These are phyloP conservation scores for Circaetus gallicus DNA, from an alignment of 2,113 vertebrate species.

Conservation along the genomic window DNA sequence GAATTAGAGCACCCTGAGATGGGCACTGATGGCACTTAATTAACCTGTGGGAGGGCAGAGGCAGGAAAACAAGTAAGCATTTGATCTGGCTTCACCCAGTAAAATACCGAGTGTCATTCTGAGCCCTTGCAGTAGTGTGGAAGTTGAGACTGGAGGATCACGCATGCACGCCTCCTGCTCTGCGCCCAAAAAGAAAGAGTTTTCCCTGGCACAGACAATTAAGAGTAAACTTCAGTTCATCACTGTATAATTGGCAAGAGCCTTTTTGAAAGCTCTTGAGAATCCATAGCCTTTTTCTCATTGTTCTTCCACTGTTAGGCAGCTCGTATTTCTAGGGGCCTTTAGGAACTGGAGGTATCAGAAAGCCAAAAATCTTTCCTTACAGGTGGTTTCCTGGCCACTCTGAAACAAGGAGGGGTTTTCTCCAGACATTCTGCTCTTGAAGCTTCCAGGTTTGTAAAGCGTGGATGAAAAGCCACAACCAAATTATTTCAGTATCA, in stretches of 20 bases:
- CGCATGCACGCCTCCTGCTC: accelerated
- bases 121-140: too few relatives aligned
- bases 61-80: neutral
- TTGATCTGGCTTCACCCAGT: neutral
- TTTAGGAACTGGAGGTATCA: neutral
- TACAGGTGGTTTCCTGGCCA: neutral
- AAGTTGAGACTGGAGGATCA: neutral
- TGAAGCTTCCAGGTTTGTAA: neutral
- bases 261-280: neutral
- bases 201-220: neutral
- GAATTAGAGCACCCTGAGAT: neutral
- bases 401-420: neutral
- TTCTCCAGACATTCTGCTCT: neutral
- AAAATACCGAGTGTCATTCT: neutral
- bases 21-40: neutral
- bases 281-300: neutral
- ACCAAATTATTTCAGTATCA: neutral
- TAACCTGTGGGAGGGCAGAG: neutral
- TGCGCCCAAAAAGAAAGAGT: neutral
- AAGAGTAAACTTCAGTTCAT: neutral
- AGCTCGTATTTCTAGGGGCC: neutral
- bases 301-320: neutral
- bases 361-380: neutral
- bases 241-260: neutral
- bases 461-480: neutral